A percentile compares a stretch with the other conserved stretches of the same genome.
Conservation (phyloP, 2,888 invertebrate genomes). For the Melanophora roralis region DNA sequence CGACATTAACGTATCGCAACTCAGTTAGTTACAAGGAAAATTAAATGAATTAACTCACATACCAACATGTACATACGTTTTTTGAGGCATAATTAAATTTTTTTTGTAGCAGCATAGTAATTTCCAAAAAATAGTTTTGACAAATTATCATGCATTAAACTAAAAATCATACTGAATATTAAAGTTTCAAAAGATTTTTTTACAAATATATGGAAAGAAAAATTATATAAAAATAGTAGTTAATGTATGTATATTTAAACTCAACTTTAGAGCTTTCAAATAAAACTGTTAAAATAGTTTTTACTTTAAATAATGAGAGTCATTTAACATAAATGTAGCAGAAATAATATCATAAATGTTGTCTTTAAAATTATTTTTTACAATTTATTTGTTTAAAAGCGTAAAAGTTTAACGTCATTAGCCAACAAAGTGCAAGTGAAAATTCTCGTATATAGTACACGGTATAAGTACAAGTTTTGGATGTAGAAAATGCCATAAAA, state of each 20-base stretch:
- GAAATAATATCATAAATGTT: not conserved
- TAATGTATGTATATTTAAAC: slow-evolving; percentile 18
- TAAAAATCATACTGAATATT: not conserved
- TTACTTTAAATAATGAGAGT: not conserved
- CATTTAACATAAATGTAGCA: not conserved
- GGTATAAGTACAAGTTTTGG: not conserved
- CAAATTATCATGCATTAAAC: slow-evolving; percentile 50
- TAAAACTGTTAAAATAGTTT: not conserved
- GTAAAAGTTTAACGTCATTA: slow-evolving; percentile 62
- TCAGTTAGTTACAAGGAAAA: not conserved
- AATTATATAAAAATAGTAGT: not conserved
- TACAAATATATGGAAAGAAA: not conserved
- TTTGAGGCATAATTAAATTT: slow-evolving; percentile 33
- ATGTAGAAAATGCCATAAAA: not conserved
- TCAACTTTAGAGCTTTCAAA: no score
- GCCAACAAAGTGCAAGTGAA: slow-evolving; percentile 49
- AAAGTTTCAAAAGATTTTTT: not conserved
- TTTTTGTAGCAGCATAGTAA: slow-evolving; percentile 19
- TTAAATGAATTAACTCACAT: not conserved
- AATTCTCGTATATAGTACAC: slow-evolving; percentile 30
- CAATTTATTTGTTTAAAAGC: slow-evolving; percentile 32
- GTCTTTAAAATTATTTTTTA: not conserved
- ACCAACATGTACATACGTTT: slow-evolving; percentile 13
- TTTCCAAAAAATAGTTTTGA: slow-evolving; percentile 47
- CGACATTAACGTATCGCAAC: not conserved